Base-by-base conservation (phyloP, 2,113 vertebrate genomes). In the Aphyosemion australe region DNA sequence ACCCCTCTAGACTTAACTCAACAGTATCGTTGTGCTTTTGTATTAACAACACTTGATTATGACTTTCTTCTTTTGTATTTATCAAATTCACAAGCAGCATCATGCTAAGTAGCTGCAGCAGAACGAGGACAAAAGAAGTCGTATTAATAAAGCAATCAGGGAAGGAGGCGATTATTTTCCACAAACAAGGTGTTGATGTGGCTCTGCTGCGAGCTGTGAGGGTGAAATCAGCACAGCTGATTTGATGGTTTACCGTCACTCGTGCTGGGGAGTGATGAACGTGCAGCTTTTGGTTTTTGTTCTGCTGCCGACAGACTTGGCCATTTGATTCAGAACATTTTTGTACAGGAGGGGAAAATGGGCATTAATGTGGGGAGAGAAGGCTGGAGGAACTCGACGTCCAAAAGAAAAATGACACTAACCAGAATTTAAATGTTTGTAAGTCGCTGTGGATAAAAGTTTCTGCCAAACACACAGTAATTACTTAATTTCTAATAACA, bases 151-250 rank as follows among this genome's bases (percentile, higher is more conserved):
- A 64, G 59, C 19, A 42, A 58, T 26, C 2, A 10, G 31, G 47
- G 49, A 10, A 50, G 12, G 26, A 69, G 42, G 32, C 31, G 19
- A 43, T 43, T 43, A 18, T 83, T 74, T 54, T 46, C 26, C 53
- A 49, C 60, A 57, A 79, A 75, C 48, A 31, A 46, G 12, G 13
- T 16, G 6, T 71, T 71, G 70, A 51, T 21, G 46, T 46, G 45
- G 2, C 54, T 8, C 50, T 12, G 43, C 67, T 43, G 64, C 31
- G n/a, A 71, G 65, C 69, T 76, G 49, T 60, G 69, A 31, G 61
- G 55, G 74, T 69, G 32, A 47, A 79, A 79, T 58, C 52, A 79
- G 53, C 41, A 45, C 48, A 16, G 74, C 75, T 58, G 12, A 79
- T 75, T 59, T 55, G 56, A 45, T 42, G 10, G 58, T 72, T 74